These are phyloP conservation scores for Caenorhabditis angaria DNA, from an alignment of 2,888 invertebrate genomes.

Conservation along the genomic window DNA sequence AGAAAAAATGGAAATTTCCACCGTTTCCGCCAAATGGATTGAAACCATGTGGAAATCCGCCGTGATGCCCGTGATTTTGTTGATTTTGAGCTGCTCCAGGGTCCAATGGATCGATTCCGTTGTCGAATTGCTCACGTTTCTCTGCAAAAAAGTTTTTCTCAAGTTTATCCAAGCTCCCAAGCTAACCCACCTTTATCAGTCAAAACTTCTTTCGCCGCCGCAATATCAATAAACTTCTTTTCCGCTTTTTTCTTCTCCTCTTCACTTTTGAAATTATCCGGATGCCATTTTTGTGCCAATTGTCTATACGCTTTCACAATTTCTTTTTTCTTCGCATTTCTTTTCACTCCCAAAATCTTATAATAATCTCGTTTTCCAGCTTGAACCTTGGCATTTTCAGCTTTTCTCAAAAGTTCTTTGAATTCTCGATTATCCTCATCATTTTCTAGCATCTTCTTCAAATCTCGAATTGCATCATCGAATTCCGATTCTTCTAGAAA, in stretches of 20 bases:
- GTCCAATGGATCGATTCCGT: constrained; percentile 94
- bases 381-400: constrained; percentile 90
- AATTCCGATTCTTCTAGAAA: constrained; percentile 92
- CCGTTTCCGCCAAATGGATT: constrained; percentile 27
- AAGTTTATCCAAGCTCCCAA: neutral
- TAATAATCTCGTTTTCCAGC: constrained; percentile 94
- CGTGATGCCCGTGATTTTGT: constrained; percentile 72
- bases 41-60: constrained; percentile 20
- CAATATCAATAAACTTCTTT: constrained; percentile 97
- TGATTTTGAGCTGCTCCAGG: constrained; percentile 78
- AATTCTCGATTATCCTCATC: constrained; percentile 84
- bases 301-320: constrained; percentile 94
- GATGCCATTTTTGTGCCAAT: constrained; percentile 98
- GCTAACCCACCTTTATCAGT: constrained; percentile 77
- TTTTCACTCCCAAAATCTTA: constrained; percentile 89
- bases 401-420: constrained; percentile 86
- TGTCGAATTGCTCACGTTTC: constrained; percentile 91
- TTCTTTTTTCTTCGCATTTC: constrained; percentile 88
- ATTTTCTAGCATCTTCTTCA: constrained; percentile 84
- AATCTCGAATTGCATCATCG: constrained; percentile 85
- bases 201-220: constrained; percentile 94
- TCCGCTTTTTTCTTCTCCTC: constrained; percentile 82
- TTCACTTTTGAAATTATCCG: constrained; percentile 87
- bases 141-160: constrained; percentile 77
- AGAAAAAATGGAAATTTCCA: constrained; percentile 1